Evolutionary conservation across 1,140 invertebrate genomes (phyloP).

Genomic region (Caerostris extrusa): DNA sequence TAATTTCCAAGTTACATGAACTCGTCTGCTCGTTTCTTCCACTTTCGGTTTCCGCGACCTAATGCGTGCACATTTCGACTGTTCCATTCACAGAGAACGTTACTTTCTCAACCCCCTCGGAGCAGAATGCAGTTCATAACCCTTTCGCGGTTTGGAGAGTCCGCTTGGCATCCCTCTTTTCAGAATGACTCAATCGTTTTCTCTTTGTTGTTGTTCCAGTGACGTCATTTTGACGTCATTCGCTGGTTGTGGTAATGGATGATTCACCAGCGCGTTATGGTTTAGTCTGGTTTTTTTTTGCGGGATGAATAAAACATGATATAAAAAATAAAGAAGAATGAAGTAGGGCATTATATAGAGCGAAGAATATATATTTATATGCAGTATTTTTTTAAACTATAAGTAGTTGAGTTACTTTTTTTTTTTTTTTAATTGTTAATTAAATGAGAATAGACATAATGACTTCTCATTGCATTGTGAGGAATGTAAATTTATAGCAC

Average conservation of each 20-base stretch:
- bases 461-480: too few species aligned
- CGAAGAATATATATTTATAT: too few species aligned
- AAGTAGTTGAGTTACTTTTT: too few species aligned
- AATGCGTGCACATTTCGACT: background rate
- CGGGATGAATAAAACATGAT: too few species aligned
- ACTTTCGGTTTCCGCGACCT: constrained; percentile 3
- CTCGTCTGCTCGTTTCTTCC: background rate
- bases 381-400: too few species aligned
- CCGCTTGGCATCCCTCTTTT: background rate
- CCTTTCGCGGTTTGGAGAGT: background rate
- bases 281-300: too few species aligned
- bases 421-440: too few species aligned
- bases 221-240: constrained; percentile 50
- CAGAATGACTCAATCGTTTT: constrained; percentile 6
- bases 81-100: background rate
- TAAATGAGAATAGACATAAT: too few species aligned
- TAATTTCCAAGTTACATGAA: background rate
- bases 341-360: too few species aligned
- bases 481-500: too few species aligned
- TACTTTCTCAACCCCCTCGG: background rate
- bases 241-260: background rate
- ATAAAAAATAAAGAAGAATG: too few species aligned
- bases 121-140: background rate
- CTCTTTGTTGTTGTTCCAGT: background rate
- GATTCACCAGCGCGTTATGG: background rate